A percentile compares a stretch with the other conserved stretches of the same genome.
These are phyloP conservation scores for Balaeniceps rex DNA, from an alignment of 2,113 vertebrate species.

Conservation along the genomic window DNA sequence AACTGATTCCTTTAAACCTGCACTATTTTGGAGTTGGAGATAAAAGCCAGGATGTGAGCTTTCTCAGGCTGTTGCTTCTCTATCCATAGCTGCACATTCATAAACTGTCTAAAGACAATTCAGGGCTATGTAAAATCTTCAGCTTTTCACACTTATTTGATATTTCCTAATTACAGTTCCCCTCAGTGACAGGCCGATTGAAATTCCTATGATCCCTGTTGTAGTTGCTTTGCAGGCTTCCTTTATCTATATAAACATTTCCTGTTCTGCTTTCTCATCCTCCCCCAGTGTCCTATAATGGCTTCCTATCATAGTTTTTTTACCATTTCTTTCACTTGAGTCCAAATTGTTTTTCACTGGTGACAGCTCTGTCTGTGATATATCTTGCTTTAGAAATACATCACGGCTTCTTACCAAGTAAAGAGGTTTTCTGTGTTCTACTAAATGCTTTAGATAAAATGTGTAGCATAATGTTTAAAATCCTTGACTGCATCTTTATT, in stretches of 20 bases:
- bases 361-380: not conserved
- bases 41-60: not conserved
- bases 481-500: not conserved
- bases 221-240: constrained; percentile 52
- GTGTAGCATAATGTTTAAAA: not conserved
- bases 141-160: not conserved
- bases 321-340: constrained; percentile 5
- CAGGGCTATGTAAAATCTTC: not conserved
- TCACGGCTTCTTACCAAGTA: not conserved
- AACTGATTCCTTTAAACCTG: constrained; percentile 1
- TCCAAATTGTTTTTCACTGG: not conserved
- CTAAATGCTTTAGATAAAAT: not conserved
- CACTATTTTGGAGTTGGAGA: not conserved
- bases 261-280: constrained; percentile 64
- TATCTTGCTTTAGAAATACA: not conserved
- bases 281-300: constrained; percentile 16
- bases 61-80: not conserved
- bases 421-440: not conserved
- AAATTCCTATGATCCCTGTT: constrained; percentile 46
- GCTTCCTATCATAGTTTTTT: constrained; percentile 27
- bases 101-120: not conserved
- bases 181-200: not conserved
- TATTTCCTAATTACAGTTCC: constrained; percentile 22
- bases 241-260: constrained; percentile 70
- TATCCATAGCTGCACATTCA: not conserved